A percentile compares a stretch with the other conserved stretches of the same genome.
Evolutionary conservation across 2,888 invertebrate species (phyloP).

Genomic region (Gymnoscelis rufifasciata): DNA sequence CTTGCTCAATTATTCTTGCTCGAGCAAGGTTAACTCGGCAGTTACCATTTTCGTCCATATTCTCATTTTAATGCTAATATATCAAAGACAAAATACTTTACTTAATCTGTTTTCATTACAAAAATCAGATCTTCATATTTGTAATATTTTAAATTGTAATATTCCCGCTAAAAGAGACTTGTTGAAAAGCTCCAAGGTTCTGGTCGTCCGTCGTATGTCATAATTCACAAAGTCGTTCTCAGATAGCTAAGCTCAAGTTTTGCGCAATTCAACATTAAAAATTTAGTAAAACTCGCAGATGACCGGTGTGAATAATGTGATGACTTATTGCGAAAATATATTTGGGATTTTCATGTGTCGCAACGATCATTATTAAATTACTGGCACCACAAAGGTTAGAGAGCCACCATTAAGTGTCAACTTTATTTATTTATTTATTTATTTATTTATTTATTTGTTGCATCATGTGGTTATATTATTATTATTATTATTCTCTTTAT

Average conservation of each 20-base stretch:
- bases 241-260: conserved; percentile 37
- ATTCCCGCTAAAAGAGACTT: conserved; percentile 4
- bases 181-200: conserved; percentile 37
- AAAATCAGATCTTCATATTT: no score
- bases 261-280: conserved; percentile 43
- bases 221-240: conserved; percentile 44
- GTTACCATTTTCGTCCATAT: conserved; percentile 6
- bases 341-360: conserved; percentile 27
- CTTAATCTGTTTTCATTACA: no score
- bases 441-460: no score
- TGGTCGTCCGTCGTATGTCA: conserved; percentile 44
- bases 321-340: conserved; percentile 38
- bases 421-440: no score
- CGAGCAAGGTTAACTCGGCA: conserved; percentile 48
- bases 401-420: conserved; percentile 5
- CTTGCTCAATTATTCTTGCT: conserved; percentile 55
- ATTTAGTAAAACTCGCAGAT: conserved; percentile 35
- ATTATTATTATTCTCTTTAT: no score
- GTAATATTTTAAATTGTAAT: no score
- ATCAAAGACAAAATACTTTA: background rate
- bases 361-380: conserved; percentile 23
- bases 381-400: conserved; percentile 17
- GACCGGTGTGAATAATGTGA: conserved; percentile 37
- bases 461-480: no score
- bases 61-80: background rate